Percentiles rank a stretch among this genome's conserved stretches.
Evolutionary conservation across 2,888 invertebrate genomes (phyloP).

Genomic region (Brachyopa scutellaris): DNA sequence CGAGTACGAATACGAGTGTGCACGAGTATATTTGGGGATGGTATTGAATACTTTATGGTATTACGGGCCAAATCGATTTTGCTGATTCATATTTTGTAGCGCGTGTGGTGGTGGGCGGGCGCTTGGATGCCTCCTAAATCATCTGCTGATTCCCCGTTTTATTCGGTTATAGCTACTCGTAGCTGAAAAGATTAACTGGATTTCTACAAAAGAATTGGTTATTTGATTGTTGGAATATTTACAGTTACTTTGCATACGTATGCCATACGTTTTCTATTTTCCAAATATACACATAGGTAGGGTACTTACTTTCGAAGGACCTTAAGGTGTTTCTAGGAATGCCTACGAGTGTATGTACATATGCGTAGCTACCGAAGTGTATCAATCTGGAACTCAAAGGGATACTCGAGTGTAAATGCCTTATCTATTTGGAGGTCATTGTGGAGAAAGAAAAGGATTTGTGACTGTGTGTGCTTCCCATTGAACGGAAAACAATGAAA

Average conservation of each 20-base stretch:
- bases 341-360: not conserved
- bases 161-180: slow-evolving; percentile 23
- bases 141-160: slow-evolving; percentile 30
- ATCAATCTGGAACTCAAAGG: not conserved
- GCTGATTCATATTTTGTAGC: slow-evolving; percentile 33
- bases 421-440: slow-evolving; percentile 4
- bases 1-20: too few relatives aligned
- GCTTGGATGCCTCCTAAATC: slow-evolving; percentile 32
- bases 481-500: too few relatives aligned
- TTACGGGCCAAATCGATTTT: slow-evolving; percentile 36
- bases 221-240: slow-evolving; percentile 11
- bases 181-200: slow-evolving; percentile 19
- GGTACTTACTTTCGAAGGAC: not conserved
- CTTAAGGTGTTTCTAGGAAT: not conserved
- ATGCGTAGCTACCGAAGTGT: not conserved
- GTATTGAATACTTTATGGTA: slow-evolving; percentile 24
- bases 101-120: not conserved
- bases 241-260: not conserved
- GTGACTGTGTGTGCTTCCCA: too few relatives aligned
- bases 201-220: not conserved
- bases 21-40: not conserved
- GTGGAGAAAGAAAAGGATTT: not conserved
- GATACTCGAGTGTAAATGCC: not conserved
- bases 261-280: not conserved
- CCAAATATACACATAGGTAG: too few relatives aligned